Conservation (phyloP, 1,140 invertebrate genomes). For the Drosophila lacteicornis region DNA sequence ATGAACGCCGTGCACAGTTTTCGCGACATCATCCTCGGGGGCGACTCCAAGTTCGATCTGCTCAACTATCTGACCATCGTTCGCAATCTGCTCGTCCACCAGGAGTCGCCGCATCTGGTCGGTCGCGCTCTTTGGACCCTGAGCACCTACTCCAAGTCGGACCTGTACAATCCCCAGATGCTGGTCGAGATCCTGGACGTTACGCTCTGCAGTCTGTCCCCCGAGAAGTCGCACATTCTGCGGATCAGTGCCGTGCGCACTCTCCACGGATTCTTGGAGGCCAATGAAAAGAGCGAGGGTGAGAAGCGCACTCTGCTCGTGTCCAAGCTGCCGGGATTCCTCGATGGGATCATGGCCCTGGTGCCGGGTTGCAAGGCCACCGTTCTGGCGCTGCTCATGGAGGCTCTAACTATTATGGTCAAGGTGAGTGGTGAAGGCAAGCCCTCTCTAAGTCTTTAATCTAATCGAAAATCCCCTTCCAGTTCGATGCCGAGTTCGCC, state of each 20-base stretch:
- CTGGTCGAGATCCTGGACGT: slow-evolving; percentile 74
- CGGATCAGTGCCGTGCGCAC: slow-evolving; percentile 76
- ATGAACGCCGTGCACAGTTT: slow-evolving; percentile 88
- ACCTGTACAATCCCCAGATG: slow-evolving; percentile 78
- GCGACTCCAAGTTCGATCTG: slow-evolving; percentile 89
- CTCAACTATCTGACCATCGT: slow-evolving; percentile 88
- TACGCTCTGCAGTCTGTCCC: slow-evolving; percentile 71
- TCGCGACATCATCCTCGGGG: slow-evolving; percentile 87
- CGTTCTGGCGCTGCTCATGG: slow-evolving; percentile 89
- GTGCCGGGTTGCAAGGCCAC: slow-evolving; percentile 86
- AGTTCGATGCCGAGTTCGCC: slow-evolving; percentile 90
- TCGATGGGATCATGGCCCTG: slow-evolving; percentile 75
- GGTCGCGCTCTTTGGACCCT: slow-evolving; percentile 90
- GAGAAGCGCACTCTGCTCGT: slow-evolving; percentile 72
- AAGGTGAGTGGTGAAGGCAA: slow-evolving; percentile 86
- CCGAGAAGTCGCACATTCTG: slow-evolving; percentile 76
- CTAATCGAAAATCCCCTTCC: slow-evolving; percentile 18
- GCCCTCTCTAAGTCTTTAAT: not conserved
- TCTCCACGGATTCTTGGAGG: slow-evolving; percentile 86
- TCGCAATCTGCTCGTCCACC: slow-evolving; percentile 72
- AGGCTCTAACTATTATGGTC: slow-evolving; percentile 89
- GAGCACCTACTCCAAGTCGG: slow-evolving; percentile 88
- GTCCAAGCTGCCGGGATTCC: slow-evolving; percentile 69
- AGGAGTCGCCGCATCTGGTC: slow-evolving; percentile 87
- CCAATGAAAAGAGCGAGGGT: slow-evolving; percentile 85